Evolutionary conservation across 1,140 invertebrate species (phyloP).

Genomic region (Heliconius himera): DNA sequence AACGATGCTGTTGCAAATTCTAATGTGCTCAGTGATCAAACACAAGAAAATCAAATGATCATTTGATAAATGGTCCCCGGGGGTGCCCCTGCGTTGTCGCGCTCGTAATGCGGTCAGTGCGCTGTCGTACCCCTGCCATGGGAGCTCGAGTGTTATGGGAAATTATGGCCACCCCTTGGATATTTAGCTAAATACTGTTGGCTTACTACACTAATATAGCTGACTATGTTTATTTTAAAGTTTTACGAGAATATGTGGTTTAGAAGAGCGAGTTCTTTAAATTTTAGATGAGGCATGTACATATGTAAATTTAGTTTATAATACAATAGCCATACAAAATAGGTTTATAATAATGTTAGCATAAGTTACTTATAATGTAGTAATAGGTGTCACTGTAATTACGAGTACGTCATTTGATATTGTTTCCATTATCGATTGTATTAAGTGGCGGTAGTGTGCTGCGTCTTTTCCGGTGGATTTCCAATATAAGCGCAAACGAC

Average conservation of each 20-base stretch:
- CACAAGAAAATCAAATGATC: constrained; percentile 82
- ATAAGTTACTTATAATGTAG: too few species aligned
- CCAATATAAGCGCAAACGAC: too few species aligned
- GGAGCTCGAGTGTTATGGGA: constrained; percentile 55
- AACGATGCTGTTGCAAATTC: constrained; percentile 67
- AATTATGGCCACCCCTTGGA: constrained; percentile 58
- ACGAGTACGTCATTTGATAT: too few species aligned
- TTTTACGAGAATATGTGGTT: neutral
- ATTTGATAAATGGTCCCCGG: constrained; percentile 79
- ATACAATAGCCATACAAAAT: too few species aligned
- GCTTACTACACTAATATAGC: constrained; percentile 29
- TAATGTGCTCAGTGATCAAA: constrained; percentile 81
- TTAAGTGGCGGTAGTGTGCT: too few species aligned
- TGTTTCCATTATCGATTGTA: too few species aligned
- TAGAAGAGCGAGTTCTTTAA: too few species aligned
- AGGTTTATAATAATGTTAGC: too few species aligned
- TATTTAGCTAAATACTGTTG: constrained; percentile 47
- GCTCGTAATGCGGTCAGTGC: constrained; percentile 75
- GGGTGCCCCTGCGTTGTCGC: constrained; percentile 68
- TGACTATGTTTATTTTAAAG: constrained; percentile 23
- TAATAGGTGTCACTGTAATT: too few species aligned
- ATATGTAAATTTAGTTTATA: too few species aligned
- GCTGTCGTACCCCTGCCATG: constrained; percentile 42
- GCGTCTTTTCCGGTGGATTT: too few species aligned
- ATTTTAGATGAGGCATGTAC: too few species aligned